Evolutionary conservation across 2,113 vertebrate genomes (phyloP).

Genomic region (Periophthalmodon schlosseri): DNA sequence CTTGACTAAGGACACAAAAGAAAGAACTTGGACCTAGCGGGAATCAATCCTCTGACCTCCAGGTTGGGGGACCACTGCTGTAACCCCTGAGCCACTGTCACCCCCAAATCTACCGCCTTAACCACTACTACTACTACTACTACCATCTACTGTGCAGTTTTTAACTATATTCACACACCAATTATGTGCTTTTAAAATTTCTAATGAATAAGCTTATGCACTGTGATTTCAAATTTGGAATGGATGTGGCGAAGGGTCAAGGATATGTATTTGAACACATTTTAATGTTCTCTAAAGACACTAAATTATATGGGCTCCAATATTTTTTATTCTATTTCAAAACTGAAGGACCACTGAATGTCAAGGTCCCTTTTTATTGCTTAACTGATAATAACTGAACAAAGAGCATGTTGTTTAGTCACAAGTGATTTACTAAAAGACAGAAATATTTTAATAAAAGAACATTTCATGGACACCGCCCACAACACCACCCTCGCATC

Average conservation of each 20-base stretch:
- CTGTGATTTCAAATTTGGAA: background rate
- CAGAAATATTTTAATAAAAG: conserved; percentile 24
- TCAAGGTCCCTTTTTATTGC: background rate
- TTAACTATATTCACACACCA: background rate
- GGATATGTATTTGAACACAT: background rate
- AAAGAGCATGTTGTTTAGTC: conserved; percentile 19
- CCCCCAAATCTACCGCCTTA: background rate
- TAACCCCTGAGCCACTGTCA: too few relatives aligned
- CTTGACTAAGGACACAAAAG: too few relatives aligned
- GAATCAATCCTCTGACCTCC: too few relatives aligned
- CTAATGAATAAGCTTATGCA: background rate
- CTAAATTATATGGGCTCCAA: background rate
- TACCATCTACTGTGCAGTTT: background rate
- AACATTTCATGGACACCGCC: conserved; percentile 21
- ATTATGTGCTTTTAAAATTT: background rate
- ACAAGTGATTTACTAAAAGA: conserved; percentile 1
- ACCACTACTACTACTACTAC: background rate
- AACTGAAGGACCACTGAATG: background rate
- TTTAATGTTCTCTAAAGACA: background rate
- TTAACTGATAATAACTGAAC: conserved; percentile 9
- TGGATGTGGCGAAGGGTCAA: background rate
- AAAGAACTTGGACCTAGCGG: too few relatives aligned
- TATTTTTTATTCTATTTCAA: background rate
- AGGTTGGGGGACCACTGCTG: too few relatives aligned
- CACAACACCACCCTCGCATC: conserved; percentile 51